Conservation (phyloP, 2,113 vertebrate genomes). For the Trematocara marginatum region DNA sequence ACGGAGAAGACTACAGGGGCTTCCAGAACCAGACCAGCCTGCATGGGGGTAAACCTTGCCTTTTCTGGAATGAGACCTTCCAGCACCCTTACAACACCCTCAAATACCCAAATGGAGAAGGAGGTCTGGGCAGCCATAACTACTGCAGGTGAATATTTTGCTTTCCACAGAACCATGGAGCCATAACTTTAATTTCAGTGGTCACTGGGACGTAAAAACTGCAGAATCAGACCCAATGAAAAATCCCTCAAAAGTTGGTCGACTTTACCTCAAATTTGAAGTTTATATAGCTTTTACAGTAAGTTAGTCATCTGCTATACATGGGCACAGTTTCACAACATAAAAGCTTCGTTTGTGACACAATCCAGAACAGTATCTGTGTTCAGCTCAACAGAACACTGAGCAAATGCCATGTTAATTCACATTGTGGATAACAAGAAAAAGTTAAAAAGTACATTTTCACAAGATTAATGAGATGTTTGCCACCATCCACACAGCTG, state of each 20-base stretch:
- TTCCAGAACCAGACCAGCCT: conserved; percentile 89
- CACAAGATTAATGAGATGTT: neutral
- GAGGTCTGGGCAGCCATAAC: conserved; percentile 91
- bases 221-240: neutral
- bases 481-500: neutral
- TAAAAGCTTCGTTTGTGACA: fast-evolving
- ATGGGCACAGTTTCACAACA: neutral
- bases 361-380: neutral
- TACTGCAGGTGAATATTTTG: conserved; percentile 83
- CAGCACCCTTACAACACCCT: conserved; percentile 94
- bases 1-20: conserved; percentile 91
- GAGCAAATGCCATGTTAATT: neutral
- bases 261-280: neutral
- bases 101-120: conserved; percentile 93
- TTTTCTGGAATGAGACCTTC: conserved; percentile 97
- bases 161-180: neutral
- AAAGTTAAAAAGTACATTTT: neutral
- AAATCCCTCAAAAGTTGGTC: neutral
- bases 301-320: neutral
- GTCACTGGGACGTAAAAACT: neutral
- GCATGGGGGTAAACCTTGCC: conserved; percentile 86
- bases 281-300: neutral
- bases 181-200: neutral
- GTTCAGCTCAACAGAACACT: neutral
- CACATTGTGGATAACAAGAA: neutral